A percentile compares a stretch with the other conserved stretches of the same genome.
phyloP scores from a whole-genome alignment of 1,140 invertebrate species.

The Caenorhabditis latens region DNA sequence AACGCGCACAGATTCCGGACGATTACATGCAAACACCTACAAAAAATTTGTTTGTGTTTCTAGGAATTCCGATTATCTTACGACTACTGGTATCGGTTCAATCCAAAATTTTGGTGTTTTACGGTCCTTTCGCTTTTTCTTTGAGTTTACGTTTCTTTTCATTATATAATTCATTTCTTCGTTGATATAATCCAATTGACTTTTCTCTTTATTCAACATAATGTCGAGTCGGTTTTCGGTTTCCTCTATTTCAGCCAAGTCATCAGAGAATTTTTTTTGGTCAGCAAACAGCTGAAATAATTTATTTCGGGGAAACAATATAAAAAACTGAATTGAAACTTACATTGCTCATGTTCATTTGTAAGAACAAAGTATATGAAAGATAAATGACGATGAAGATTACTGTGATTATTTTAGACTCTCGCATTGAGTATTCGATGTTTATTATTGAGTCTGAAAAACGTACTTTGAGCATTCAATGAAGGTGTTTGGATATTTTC shows the following conservation, averaged over 20 bases:
- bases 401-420: not conserved
- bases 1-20: conserved; percentile 85
- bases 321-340: not conserved
- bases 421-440: not conserved
- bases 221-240: too few species aligned
- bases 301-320: too few species aligned
- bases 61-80: not conserved
- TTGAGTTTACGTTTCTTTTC: too few species aligned
- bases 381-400: not conserved
- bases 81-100: conserved; percentile 60
- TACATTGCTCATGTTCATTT: not conserved
- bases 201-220: too few species aligned
- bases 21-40: conserved; percentile 94
- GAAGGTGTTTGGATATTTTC: too few species aligned
- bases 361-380: conserved; percentile 76
- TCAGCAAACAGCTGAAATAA: not conserved
- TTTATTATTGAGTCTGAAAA: too few species aligned
- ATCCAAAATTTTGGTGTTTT: conserved; percentile 16
- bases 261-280: not conserved
- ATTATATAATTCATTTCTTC: too few species aligned
- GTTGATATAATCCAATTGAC: not conserved
- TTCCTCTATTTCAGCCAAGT: too few species aligned
- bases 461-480: too few species aligned
- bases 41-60: conserved; percentile 77
- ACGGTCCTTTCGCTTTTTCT: too few species aligned